These are phyloP conservation scores for Platichthys stellatus DNA, from an alignment of 2,113 vertebrate genomes.

Conservation along the genomic window DNA sequence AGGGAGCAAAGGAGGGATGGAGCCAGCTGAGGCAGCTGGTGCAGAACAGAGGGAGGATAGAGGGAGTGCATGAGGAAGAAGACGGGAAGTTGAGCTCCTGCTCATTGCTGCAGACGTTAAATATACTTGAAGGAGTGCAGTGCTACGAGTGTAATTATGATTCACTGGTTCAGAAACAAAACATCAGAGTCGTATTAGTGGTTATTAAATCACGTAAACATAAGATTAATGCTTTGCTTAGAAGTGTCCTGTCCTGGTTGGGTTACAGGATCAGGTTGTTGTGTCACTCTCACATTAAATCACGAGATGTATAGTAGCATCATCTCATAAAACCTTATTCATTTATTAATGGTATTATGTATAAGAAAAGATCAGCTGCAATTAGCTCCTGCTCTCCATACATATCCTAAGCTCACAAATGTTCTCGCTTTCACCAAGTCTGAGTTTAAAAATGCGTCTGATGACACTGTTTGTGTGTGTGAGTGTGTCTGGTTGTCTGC, in stretches of 20 bases:
- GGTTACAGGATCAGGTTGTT: background rate
- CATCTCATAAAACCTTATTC: no score
- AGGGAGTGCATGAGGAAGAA: slow-evolving; percentile 27
- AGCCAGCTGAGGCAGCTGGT: slow-evolving; percentile 58
- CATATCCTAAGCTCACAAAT: no score
- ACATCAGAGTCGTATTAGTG: slow-evolving; percentile 41
- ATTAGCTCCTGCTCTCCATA: no score
- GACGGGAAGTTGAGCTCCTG: slow-evolving; percentile 17
- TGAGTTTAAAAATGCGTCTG: no score
- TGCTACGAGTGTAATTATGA: slow-evolving; percentile 26
- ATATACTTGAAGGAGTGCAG: slow-evolving; percentile 34
- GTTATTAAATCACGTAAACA: slow-evolving; percentile 19
- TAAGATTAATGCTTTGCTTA: slow-evolving; percentile 20
- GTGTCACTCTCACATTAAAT: background rate
- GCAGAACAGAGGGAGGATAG: slow-evolving; percentile 39
- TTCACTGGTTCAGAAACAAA: slow-evolving; percentile 31
- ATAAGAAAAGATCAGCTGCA: no score
- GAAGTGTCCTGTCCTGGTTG: background rate
- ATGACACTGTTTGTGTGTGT: no score
- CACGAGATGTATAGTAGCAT: no score
- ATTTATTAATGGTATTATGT: no score
- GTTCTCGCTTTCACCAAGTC: no score
- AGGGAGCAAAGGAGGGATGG: slow-evolving; percentile 31
- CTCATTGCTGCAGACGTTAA: slow-evolving; percentile 31
- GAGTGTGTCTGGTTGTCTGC: no score